Evolutionary conservation across 2,888 invertebrate species (phyloP).

Genomic region (Stramonita haemastoma): DNA sequence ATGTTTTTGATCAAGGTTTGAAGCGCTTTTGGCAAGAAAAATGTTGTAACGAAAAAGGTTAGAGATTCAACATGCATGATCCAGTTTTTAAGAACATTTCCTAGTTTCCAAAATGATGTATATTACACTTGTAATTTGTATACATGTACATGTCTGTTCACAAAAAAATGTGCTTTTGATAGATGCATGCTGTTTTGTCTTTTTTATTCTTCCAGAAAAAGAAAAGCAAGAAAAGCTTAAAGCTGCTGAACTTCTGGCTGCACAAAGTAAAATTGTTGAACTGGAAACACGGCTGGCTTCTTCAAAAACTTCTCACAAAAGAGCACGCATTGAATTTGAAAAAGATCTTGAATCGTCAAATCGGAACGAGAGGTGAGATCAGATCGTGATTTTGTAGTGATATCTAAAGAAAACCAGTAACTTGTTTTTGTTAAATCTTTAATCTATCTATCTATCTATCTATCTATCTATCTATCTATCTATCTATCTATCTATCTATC

Average conservation of each 20-base stretch:
- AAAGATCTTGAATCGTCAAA: constrained; percentile 54
- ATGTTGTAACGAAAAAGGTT: no score
- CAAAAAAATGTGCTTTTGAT: background rate
- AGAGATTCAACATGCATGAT: no score
- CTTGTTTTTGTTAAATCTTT: no score
- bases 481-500: no score
- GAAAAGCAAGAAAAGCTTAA: constrained; percentile 57
- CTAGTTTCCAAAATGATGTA: no score
- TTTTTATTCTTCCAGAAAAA: constrained; percentile 54
- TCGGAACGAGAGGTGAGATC: constrained; percentile 53
- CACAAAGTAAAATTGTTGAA: constrained; percentile 58
- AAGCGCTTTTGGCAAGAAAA: no score
- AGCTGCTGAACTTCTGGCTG: constrained; percentile 58
- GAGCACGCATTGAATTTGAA: constrained; percentile 60
- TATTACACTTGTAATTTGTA: no score
- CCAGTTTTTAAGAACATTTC: no score
- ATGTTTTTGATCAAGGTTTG: no score
- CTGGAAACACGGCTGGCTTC: constrained; percentile 56
- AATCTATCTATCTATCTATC: no score
- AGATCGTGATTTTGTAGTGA: background rate
- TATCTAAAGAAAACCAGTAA: no score
- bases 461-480: no score
- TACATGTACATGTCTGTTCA: background rate
- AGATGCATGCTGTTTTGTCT: background rate
- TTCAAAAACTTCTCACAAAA: constrained; percentile 57